phyloP scores from a whole-genome alignment of 2,888 invertebrate species.

The Ormyrus pomaceus region DNA sequence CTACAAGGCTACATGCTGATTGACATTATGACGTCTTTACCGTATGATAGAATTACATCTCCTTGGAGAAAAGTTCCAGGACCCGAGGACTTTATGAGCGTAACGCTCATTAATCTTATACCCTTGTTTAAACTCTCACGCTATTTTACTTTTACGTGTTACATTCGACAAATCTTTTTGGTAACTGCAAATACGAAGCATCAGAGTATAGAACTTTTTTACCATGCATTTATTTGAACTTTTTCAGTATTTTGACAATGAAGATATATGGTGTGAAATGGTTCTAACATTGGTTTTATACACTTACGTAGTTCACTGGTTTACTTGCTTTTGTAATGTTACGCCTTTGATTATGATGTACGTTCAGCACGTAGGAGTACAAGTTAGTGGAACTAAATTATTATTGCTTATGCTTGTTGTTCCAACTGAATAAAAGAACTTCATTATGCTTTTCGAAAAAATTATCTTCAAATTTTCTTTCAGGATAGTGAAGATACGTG shows the following conservation, averaged over 20 bases:
- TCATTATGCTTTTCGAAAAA: background rate
- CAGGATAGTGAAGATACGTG: slow-evolving; percentile 62
- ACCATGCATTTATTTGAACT: background rate
- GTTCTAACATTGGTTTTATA: slow-evolving; percentile 64
- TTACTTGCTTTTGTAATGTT: slow-evolving; percentile 67
- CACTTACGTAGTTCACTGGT: slow-evolving; percentile 69
- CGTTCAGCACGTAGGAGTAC: slow-evolving; percentile 43
- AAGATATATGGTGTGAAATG: slow-evolving; percentile 63
- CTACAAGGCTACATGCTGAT: slow-evolving; percentile 62
- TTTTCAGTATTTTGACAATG: slow-evolving; percentile 65
- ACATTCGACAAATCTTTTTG: slow-evolving; percentile 62
- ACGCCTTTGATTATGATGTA: slow-evolving; percentile 65
- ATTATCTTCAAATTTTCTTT: background rate
- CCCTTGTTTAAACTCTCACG: slow-evolving; percentile 68
- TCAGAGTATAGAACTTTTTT: slow-evolving; percentile 19
- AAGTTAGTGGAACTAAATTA: slow-evolving; percentile 55
- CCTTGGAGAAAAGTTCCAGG: slow-evolving; percentile 67
- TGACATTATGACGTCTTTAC: slow-evolving; percentile 68
- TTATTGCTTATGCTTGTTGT: background rate
- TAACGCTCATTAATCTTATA: slow-evolving; percentile 65
- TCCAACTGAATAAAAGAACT: no score
- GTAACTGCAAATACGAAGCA: slow-evolving; percentile 58
- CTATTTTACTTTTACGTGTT: slow-evolving; percentile 64
- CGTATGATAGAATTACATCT: slow-evolving; percentile 68
- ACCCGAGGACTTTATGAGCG: slow-evolving; percentile 55